phyloP scores from a whole-genome alignment of 1,140 invertebrate genomes.

The Drosophila fuyamai region DNA sequence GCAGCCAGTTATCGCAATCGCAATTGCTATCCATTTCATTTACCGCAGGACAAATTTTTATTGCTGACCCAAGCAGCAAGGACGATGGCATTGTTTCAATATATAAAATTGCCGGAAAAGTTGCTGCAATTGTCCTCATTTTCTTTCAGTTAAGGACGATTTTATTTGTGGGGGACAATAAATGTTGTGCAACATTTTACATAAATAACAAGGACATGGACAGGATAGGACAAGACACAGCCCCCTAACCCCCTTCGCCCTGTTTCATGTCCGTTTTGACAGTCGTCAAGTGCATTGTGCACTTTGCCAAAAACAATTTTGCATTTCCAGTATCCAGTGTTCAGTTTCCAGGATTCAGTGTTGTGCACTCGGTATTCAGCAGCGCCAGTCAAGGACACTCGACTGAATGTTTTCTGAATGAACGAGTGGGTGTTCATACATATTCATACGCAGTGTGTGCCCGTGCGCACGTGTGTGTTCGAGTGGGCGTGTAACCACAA shows the following conservation, averaged over 20 bases:
- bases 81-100: slow-evolving; percentile 68
- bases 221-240: slow-evolving; percentile 27
- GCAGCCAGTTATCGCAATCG: slow-evolving; percentile 71
- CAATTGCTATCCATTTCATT: slow-evolving; percentile 81
- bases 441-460: slow-evolving; percentile 29
- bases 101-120: slow-evolving; percentile 76
- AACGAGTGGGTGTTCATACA: slow-evolving; percentile 37
- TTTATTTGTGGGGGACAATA: slow-evolving; percentile 43
- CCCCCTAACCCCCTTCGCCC: neutral
- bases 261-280: slow-evolving; percentile 67
- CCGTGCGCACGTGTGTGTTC: slow-evolving; percentile 13
- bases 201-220: slow-evolving; percentile 54
- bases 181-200: slow-evolving; percentile 65
- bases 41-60: slow-evolving; percentile 82
- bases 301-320: slow-evolving; percentile 82
- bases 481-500: slow-evolving; percentile 49
- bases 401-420: slow-evolving; percentile 50
- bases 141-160: slow-evolving; percentile 76
- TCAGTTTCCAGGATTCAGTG: neutral
- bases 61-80: slow-evolving; percentile 75
- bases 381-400: slow-evolving; percentile 51
- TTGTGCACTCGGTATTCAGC: slow-evolving; percentile 11
- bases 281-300: slow-evolving; percentile 81
- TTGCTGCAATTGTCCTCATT: slow-evolving; percentile 80
- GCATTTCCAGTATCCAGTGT: slow-evolving; percentile 22